Evolutionary conservation across 2,888 invertebrate species (phyloP).

Genomic region (Diadegma fenestrale): DNA sequence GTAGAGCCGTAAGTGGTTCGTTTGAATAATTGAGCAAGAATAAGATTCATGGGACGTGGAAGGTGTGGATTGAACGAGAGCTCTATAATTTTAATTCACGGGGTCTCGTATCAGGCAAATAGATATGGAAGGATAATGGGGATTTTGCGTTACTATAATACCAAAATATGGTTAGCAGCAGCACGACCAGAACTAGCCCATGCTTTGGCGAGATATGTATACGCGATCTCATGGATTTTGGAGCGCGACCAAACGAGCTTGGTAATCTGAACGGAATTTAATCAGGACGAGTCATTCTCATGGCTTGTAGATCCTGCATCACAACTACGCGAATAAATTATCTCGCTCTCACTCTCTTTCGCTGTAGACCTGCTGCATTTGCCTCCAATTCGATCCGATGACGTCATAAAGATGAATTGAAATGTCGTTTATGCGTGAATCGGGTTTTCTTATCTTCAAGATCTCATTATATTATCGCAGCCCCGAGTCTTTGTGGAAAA

Average conservation of each 20-base stretch:
- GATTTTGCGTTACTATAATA: slow-evolving; percentile 39
- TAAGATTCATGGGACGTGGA: slow-evolving; percentile 2
- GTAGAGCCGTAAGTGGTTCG: neutral
- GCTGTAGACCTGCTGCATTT: neutral
- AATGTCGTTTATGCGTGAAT: slow-evolving; percentile 2
- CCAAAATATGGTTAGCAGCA: slow-evolving; percentile 17
- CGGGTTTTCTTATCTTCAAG: neutral
- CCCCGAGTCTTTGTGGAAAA: neutral
- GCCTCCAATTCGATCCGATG: slow-evolving; percentile 30
- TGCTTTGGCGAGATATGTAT: slow-evolving; percentile 47
- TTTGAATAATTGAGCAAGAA: neutral
- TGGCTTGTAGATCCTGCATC: slow-evolving; percentile 19
- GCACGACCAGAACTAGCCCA: slow-evolving; percentile 24
- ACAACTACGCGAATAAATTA: slow-evolving; percentile 32
- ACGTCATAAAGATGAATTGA: slow-evolving; percentile 44
- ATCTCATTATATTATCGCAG: neutral
- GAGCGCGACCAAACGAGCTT: slow-evolving; percentile 61
- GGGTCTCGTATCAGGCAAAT: slow-evolving; percentile 10
- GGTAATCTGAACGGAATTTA: slow-evolving; percentile 64
- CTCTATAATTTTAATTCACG: neutral
- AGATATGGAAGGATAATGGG: slow-evolving; percentile 35
- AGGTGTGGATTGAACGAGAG: neutral
- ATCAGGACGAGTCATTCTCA: slow-evolving; percentile 59
- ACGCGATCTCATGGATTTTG: slow-evolving; percentile 48
- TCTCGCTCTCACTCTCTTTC: slow-evolving; percentile 14